A percentile compares a stretch with the other conserved stretches of the same genome.
phyloP scores from a whole-genome alignment of 1,140 invertebrate species.

The Zeugodacus cucurbitae region DNA sequence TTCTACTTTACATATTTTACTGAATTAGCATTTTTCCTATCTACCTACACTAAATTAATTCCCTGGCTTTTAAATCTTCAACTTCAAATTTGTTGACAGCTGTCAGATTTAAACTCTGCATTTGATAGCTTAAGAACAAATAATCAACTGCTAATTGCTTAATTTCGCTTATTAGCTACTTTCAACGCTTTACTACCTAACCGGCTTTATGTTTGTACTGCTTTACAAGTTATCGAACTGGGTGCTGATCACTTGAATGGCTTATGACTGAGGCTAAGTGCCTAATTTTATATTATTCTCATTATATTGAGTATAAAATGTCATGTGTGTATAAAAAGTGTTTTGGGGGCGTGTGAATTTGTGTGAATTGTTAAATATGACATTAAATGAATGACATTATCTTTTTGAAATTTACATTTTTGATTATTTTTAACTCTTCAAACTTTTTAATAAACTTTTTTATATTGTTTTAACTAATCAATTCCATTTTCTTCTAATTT shows the following conservation, averaged over 20 bases:
- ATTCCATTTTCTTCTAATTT: neutral
- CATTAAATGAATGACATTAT: no score
- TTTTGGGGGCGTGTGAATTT: neutral
- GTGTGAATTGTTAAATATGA: neutral
- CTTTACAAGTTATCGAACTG: neutral
- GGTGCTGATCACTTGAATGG: neutral
- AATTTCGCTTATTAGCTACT: no score
- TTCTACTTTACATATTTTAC: no score
- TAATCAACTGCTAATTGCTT: no score
- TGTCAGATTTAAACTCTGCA: no score
- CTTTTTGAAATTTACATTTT: neutral
- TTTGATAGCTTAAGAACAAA: no score
- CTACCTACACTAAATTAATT: no score
- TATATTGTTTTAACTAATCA: neutral
- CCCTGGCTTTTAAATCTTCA: no score
- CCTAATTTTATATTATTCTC: neutral
- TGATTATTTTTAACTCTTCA: neutral
- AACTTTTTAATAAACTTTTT: neutral
- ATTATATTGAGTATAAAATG: neutral
- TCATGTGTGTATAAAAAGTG: neutral
- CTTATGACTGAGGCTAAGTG: neutral
- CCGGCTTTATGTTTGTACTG: neutral
- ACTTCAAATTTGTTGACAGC: no score
- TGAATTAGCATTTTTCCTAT: no score
- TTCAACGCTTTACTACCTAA: no score